Base-by-base conservation (phyloP, 2,113 vertebrate species). In the Peromyscus maniculatus region DNA sequence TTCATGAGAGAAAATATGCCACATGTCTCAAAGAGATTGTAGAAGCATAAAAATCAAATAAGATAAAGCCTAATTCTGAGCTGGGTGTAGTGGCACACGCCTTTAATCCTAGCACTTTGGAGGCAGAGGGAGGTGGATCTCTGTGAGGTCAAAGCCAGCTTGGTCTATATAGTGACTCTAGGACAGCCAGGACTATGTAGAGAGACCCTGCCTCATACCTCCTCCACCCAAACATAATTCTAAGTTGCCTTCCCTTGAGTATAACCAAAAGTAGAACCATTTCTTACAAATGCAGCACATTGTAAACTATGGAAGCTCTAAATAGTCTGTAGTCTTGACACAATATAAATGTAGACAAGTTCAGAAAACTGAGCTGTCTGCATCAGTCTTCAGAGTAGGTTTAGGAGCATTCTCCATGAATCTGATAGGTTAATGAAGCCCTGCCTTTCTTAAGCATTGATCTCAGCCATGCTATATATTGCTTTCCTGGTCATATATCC, bases 11-110 rank as follows among this genome's bases (percentile, higher is more conserved):
- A 36, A 59, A 74, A 59, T 49, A 72, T 57, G 67, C 7, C 28
- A 57, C 31, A 39, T 74, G 69, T 94, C 31, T 72, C 59, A 96
- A 80, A 80, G 62, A 75, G 62, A 88, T 79, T 91, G 88, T 49
- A 93, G 79, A 94, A 77, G 52, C 13, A 92, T 62, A n/a, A 86
- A 89, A 87, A 82, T 96, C 26, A 93, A 89, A 66, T 82, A 91
- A 92, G 74, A 82, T 52, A 83, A 77, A 92, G 10, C 13, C 12
- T 46, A 93, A 94, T 95, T 93, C 17, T 91, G 72, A 89, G 79
- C 26, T 91, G 82, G 59, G 59, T 46, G 7, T 66, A 46, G 8
- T 66, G n/a, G 82, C 7, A 12, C n/a, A 86, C 0, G 2, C 7
- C 59, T 86, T 86, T 86, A 66, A 86, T 86, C 28, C 15, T 39